Conservation (phyloP, 2,888 invertebrate species). For the Anticlea derivata region DNA sequence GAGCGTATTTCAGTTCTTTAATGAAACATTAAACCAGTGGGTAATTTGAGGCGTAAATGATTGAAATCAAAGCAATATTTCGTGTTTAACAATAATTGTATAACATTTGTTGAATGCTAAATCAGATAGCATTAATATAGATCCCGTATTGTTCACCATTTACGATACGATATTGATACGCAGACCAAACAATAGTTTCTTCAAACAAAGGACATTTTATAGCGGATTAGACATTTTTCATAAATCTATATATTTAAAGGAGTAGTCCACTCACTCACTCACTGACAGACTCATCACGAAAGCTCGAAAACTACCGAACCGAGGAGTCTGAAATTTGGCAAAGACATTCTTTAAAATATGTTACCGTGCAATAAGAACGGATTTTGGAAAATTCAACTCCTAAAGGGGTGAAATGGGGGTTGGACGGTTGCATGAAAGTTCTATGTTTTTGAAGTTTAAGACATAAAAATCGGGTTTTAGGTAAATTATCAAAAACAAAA, state of each 20-base stretch:
- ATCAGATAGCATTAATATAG: conserved; percentile 9
- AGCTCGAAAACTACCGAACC: too few species aligned
- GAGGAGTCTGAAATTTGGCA: too few species aligned
- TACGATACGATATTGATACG: conserved; percentile 7
- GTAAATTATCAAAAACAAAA: too few species aligned
- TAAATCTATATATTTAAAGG: neutral
- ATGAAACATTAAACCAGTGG: conserved; percentile 28
- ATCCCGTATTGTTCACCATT: conserved; percentile 13
- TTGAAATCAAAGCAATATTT: conserved; percentile 8
- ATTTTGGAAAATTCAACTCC: too few species aligned
- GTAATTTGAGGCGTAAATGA: conserved; percentile 13
- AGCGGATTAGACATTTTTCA: neutral
- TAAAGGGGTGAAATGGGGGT: too few species aligned
- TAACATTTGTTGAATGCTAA: conserved; percentile 8
- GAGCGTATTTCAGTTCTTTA: conserved; percentile 26
- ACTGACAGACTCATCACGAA: too few species aligned
- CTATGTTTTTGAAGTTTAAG: too few species aligned
- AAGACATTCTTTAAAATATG: too few species aligned
- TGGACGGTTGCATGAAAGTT: too few species aligned
- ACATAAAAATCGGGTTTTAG: too few species aligned
- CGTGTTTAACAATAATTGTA: neutral
- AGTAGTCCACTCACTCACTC: too few species aligned
- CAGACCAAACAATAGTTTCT: conserved; percentile 13
- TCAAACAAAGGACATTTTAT: conserved; percentile 9
- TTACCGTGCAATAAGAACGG: too few species aligned